Percentiles rank a stretch among this genome's conserved stretches.
phyloP scores from a whole-genome alignment of 2,797 vertebrate species.

The Microcaecilia unicolor region DNA sequence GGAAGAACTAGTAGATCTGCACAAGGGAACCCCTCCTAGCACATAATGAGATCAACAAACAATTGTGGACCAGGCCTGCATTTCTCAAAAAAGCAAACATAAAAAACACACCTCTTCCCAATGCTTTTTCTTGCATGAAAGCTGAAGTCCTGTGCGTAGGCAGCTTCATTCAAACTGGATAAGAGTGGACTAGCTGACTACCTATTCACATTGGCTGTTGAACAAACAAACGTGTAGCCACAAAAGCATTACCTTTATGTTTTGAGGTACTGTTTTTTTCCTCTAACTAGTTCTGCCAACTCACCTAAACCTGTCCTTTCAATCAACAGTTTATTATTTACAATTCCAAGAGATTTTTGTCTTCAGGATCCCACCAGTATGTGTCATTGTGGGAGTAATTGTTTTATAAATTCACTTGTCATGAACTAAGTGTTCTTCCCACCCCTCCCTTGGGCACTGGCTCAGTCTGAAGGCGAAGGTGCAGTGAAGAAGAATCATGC shows the following conservation, averaged over 20 bases:
- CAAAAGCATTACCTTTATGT: conserved; percentile 28
- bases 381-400: no score
- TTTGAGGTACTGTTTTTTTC: conserved; percentile 61
- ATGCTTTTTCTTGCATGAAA: no score
- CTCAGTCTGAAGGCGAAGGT: conserved; percentile 53
- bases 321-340: conserved; percentile 30
- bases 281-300: conserved; percentile 38
- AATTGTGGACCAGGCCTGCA: no score
- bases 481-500: conserved; percentile 22
- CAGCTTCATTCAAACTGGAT: conserved; percentile 16
- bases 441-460: conserved; percentile 31
- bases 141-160: conserved; percentile 24
- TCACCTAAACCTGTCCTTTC: conserved; percentile 30
- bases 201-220: conserved; percentile 34
- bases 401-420: conserved; percentile 26
- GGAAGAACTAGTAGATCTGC: no score
- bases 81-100: no score
- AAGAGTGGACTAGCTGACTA: conserved; percentile 13
- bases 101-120: no score
- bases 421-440: conserved; percentile 19
- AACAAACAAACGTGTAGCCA: conserved; percentile 30
- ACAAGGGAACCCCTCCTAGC: no score
- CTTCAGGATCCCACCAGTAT: no score
- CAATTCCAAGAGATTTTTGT: background rate
- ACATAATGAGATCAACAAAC: no score